phyloP scores from a whole-genome alignment of 2,797 vertebrate species.

The Macroramphosus scolopax region DNA sequence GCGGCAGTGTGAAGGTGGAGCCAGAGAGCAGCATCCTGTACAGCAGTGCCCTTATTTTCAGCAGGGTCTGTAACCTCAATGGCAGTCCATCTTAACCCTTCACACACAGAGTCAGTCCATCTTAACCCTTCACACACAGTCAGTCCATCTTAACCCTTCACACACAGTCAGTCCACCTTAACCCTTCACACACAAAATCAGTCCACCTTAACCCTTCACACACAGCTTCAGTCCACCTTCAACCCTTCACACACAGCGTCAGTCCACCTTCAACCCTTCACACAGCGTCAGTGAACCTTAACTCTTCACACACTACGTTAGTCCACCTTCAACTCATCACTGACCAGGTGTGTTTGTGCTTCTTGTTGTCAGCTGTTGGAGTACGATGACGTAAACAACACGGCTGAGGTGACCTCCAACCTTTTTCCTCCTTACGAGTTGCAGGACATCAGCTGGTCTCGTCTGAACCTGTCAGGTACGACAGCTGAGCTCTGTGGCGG shows the following conservation, averaged over 20 bases:
- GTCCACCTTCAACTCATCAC: too few species aligned
- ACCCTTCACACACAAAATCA: too few species aligned
- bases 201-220: too few species aligned
- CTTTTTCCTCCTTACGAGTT: slow-evolving; percentile 82
- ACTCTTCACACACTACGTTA: too few species aligned
- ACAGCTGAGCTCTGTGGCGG: slow-evolving; percentile 71
- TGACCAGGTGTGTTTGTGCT: not conserved
- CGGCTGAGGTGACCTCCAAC: slow-evolving; percentile 22
- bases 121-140: too few species aligned
- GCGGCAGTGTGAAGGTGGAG: slow-evolving; percentile 76
- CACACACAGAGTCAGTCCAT: not conserved
- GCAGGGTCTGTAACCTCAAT: slow-evolving; percentile 70
- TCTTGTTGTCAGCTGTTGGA: slow-evolving; percentile 83
- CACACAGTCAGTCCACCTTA: too few species aligned
- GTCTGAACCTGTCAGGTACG: slow-evolving; percentile 54
- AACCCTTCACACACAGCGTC: too few species aligned
- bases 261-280: too few species aligned
- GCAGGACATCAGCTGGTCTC: slow-evolving; percentile 80
- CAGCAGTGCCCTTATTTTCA: slow-evolving; percentile 80
- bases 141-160: too few species aligned
- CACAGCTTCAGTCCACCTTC: too few species aligned
- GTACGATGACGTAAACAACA: slow-evolving; percentile 76
- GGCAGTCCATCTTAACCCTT: not conserved
- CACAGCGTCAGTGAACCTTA: too few species aligned
- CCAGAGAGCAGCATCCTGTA: slow-evolving; percentile 79